These are phyloP conservation scores for Premnoplex brunnescens DNA, from an alignment of 2,797 vertebrate genomes.

Conservation along the genomic window DNA sequence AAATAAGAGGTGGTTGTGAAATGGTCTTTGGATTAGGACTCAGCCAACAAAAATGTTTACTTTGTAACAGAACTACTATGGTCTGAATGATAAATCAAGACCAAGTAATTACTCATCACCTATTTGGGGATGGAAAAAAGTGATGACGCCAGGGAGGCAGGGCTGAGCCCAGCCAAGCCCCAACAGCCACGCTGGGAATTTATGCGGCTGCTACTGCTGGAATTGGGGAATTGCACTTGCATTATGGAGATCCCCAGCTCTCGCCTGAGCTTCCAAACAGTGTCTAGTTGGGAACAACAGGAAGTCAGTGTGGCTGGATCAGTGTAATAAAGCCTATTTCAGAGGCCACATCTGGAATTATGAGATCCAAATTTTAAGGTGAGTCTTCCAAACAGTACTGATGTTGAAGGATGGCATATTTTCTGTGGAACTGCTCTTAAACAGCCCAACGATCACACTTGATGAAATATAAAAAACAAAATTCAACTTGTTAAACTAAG, in stretches of 20 bases:
- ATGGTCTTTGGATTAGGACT: constrained; percentile 39
- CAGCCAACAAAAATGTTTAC: constrained; percentile 73
- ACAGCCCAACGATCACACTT: neutral
- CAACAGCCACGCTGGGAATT: neutral
- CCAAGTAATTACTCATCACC: constrained; percentile 69
- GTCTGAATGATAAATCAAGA: constrained; percentile 66
- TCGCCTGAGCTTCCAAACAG: neutral
- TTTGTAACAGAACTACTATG: constrained; percentile 61
- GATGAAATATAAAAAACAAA: neutral
- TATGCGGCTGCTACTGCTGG: neutral
- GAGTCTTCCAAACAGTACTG: neutral
- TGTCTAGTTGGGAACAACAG: neutral
- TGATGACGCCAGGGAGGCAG: constrained; percentile 4
- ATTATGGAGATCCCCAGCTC: neutral
- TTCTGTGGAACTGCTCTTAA: neutral
- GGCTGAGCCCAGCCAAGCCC: neutral
- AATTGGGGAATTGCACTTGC: constrained; percentile 16
- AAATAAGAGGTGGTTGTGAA: constrained; percentile 73
- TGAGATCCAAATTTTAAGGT: neutral
- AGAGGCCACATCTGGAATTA: neutral
- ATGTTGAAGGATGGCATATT: neutral
- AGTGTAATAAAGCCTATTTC: neutral
- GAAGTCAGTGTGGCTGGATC: neutral
- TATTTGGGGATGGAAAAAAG: constrained; percentile 59
- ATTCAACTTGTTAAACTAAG: neutral